Conservation (phyloP, 2,113 vertebrate species). For the Cheirogaleus medius region DNA sequence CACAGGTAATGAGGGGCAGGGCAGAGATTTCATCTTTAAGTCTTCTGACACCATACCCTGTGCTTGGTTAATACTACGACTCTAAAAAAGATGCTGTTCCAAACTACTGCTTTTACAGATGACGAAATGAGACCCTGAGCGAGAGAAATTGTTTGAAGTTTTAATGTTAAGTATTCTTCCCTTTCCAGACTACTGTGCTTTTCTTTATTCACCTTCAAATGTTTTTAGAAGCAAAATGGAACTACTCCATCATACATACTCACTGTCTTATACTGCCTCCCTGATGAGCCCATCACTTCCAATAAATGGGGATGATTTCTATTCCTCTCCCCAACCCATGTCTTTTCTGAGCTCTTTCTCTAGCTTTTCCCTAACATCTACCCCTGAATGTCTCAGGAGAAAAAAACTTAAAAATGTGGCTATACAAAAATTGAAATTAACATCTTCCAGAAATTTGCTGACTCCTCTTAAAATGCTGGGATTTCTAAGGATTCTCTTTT, state of each 20-base stretch:
- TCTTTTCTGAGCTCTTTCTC: neutral
- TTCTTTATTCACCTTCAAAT: neutral
- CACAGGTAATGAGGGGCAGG: neutral
- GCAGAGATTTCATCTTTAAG: neutral
- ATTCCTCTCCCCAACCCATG: fast-evolving
- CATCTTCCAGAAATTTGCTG: neutral
- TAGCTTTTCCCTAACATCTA: neutral
- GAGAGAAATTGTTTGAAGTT: neutral
- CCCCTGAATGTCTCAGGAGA: neutral
- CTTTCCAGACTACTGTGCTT: neutral
- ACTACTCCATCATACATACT: neutral
- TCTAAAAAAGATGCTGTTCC: neutral
- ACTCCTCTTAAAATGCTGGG: neutral
- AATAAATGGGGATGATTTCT: neutral
- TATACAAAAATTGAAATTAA: neutral
- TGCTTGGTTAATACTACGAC: neutral
- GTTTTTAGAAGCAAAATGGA: neutral
- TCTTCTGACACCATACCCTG: neutral
- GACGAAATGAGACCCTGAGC: neutral
- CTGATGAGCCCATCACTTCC: neutral
- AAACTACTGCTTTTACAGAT: neutral
- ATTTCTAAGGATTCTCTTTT: neutral
- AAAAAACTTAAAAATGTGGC: neutral
- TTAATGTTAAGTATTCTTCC: neutral
- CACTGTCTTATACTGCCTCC: neutral